phyloP scores from a whole-genome alignment of 2,797 vertebrate species.

The Danio kyathit region DNA sequence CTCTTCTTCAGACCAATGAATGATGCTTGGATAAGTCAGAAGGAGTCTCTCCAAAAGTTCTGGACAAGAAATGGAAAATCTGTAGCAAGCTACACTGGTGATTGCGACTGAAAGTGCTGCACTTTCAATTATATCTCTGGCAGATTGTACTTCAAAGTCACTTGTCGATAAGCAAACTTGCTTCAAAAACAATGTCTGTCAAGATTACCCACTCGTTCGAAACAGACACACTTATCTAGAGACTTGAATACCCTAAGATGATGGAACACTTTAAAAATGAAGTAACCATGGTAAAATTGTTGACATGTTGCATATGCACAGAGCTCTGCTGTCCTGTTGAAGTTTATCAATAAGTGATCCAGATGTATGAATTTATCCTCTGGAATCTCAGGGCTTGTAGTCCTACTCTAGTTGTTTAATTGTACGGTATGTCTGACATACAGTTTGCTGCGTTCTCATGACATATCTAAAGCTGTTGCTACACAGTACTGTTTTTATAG shows the following conservation, averaged over 20 bases:
- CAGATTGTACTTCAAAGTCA: neutral
- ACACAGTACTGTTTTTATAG: slow-evolving; percentile 31
- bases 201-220: neutral
- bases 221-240: neutral
- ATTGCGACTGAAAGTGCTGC: slow-evolving; percentile 12
- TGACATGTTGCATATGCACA: slow-evolving; percentile 64
- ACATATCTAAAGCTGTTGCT: slow-evolving; percentile 36
- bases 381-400: slow-evolving; percentile 75
- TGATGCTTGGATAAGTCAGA: neutral
- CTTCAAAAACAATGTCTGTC: slow-evolving; percentile 2
- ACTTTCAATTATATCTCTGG: neutral
- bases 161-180: neutral
- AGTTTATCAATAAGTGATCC: slow-evolving; percentile 59
- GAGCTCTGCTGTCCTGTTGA: slow-evolving; percentile 57
- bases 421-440: slow-evolving; percentile 55
- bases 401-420: slow-evolving; percentile 62
- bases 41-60: neutral
- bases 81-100: slow-evolving; percentile 38
- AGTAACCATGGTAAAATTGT: slow-evolving; percentile 31
- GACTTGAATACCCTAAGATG: slow-evolving; percentile 24
- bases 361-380: slow-evolving; percentile 60
- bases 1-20: neutral
- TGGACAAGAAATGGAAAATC: slow-evolving; percentile 4
- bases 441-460: slow-evolving; percentile 65
- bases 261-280: slow-evolving; percentile 36